Conservation (phyloP, 2,888 invertebrate genomes). For the Leuctra nigra region DNA sequence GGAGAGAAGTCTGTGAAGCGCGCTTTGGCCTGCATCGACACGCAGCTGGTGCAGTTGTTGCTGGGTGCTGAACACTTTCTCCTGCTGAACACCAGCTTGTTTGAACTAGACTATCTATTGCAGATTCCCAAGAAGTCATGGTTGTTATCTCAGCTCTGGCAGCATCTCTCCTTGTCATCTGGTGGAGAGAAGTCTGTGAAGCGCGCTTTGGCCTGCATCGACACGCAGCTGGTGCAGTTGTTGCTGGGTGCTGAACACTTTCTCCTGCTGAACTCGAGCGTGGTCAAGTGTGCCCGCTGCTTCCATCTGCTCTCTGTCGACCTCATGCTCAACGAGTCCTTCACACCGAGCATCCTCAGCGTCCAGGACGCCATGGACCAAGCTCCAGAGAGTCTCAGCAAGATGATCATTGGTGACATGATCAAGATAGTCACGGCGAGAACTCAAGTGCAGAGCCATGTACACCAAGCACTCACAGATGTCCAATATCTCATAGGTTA, state of each 20-base stretch:
- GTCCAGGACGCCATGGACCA: slow-evolving; percentile 31
- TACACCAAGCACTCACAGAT: background rate
- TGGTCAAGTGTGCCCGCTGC: slow-evolving; percentile 32
- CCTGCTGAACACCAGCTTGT: slow-evolving; percentile 8
- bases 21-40: too few relatives aligned
- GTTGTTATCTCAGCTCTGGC: slow-evolving; percentile 27
- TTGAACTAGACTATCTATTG: too few relatives aligned
- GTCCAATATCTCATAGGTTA: too few relatives aligned
- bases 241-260: slow-evolving; percentile 25
- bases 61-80: too few relatives aligned
- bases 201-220: slow-evolving; percentile 17
- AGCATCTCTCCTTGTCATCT: slow-evolving; percentile 16
- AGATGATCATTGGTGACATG: slow-evolving; percentile 13
- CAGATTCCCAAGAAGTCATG: slow-evolving; percentile 20
- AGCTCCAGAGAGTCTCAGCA: background rate
- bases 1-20: too few relatives aligned
- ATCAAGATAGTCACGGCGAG: slow-evolving; percentile 10
- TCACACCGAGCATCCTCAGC: slow-evolving; percentile 36
- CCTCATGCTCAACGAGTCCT: slow-evolving; percentile 36
- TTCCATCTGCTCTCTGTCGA: slow-evolving; percentile 38
- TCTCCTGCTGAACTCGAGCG: slow-evolving; percentile 14
- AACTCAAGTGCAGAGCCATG: slow-evolving; percentile 14
- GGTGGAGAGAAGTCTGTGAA: slow-evolving; percentile 10
- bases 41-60: too few relatives aligned
- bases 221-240: slow-evolving; percentile 20